A percentile compares a stretch with the other conserved stretches of the same genome.
Evolutionary conservation across 2,797 vertebrate species (phyloP).

Genomic region (Triplophysa bombifrons): DNA sequence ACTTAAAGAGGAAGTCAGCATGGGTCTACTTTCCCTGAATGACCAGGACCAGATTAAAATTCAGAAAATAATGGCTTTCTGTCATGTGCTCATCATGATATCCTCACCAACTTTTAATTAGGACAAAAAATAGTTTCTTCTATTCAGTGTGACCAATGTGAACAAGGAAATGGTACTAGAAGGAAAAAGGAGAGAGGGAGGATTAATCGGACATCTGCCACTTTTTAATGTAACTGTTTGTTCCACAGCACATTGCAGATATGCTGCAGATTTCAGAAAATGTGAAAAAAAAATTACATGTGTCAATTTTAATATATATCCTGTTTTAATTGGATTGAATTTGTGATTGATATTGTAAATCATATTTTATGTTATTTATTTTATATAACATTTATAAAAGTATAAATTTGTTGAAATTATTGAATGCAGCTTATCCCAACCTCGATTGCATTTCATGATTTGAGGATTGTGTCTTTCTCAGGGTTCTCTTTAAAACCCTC

Average conservation of each 20-base stretch:
- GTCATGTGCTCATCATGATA: conserved; percentile 84
- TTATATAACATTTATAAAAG: no score
- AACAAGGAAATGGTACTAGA: neutral
- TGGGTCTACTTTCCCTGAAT: conserved; percentile 85
- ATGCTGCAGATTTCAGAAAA: neutral
- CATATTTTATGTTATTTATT: neutral
- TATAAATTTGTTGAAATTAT: conserved; percentile 10
- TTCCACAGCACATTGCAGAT: neutral
- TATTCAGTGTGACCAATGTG: conserved; percentile 46
- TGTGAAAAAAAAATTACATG: neutral
- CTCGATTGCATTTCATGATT: conserved; percentile 48
- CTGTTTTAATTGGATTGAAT: no score
- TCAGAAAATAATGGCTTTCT: conserved; percentile 92
- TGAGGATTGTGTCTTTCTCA: conserved; percentile 56
- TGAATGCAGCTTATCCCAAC: conserved; percentile 20
- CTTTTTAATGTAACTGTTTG: conserved; percentile 29
- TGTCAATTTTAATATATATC: neutral
- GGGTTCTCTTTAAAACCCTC: conserved; percentile 47
- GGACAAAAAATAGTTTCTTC: conserved; percentile 73
- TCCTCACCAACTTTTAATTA: conserved; percentile 94
- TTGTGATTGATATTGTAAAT: neutral
- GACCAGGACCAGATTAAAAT: conserved; percentile 94
- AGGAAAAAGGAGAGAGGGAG: neutral
- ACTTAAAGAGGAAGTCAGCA: conserved; percentile 93
- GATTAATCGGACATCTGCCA: conserved; percentile 35